Evolutionary conservation across 1,140 invertebrate species (phyloP).

Genomic region (Cydia pomonella): DNA sequence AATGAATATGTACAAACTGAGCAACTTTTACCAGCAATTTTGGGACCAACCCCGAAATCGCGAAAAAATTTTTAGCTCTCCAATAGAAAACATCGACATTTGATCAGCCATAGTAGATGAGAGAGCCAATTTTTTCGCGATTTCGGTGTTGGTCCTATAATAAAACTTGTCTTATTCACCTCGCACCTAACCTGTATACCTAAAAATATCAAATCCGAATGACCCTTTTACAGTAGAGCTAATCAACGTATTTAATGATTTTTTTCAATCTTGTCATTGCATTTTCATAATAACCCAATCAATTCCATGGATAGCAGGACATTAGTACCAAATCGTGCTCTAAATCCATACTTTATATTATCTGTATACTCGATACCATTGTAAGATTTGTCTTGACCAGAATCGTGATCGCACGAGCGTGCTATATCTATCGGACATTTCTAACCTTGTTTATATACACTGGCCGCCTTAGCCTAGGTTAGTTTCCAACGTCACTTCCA

Average conservation of each 20-base stretch:
- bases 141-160: too few species aligned
- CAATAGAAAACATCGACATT: too few species aligned
- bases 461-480: slow-evolving; percentile 17
- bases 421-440: slow-evolving; percentile 38
- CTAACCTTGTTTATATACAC: slow-evolving; percentile 36
- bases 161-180: too few species aligned
- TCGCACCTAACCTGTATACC: too few species aligned
- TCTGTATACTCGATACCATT: slow-evolving; percentile 9
- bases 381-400: neutral
- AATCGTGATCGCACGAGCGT: slow-evolving; percentile 21
- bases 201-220: too few species aligned
- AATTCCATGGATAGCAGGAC: neutral
- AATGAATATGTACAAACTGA: too few species aligned
- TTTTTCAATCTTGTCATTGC: neutral
- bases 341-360: neutral
- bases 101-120: too few species aligned
- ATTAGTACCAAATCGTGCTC: slow-evolving; percentile 1
- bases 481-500: neutral
- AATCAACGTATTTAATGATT: neutral
- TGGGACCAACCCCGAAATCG: too few species aligned
- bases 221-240: too few species aligned
- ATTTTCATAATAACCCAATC: neutral
- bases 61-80: too few species aligned
- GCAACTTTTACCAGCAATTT: too few species aligned
- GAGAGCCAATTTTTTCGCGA: too few species aligned